phyloP scores from a whole-genome alignment of 2,113 vertebrate species.

The Dipodomys merriami region DNA sequence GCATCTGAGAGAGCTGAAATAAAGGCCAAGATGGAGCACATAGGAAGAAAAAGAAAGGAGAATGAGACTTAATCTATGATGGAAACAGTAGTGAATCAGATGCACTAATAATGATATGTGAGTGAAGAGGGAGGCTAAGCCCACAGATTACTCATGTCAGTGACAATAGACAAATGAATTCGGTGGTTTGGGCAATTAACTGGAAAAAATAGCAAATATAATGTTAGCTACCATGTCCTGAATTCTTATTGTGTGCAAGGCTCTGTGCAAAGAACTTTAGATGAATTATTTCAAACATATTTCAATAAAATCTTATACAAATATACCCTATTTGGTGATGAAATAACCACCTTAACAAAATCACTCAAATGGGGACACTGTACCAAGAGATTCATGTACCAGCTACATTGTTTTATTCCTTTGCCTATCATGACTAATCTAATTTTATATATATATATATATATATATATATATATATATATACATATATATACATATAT shows the following conservation, averaged over 20 bases:
- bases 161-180: neutral
- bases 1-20: neutral
- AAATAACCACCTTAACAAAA: neutral
- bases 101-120: neutral
- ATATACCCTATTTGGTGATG: neutral
- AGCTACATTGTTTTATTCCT: neutral
- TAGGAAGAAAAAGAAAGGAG: neutral
- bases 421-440: conserved; percentile 3
- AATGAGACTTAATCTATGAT: neutral
- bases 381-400: neutral
- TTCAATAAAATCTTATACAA: neutral
- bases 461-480: too few relatives aligned
- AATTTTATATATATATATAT: neutral
- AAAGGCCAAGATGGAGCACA: neutral
- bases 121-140: neutral
- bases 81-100: neutral
- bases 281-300: neutral
- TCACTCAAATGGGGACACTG: neutral
- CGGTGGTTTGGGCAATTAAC: neutral
- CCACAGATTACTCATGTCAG: neutral
- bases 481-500: neutral
- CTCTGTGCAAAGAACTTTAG: neutral
- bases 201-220: neutral
- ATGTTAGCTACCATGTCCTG: neutral
- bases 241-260: conserved; percentile 11